Base-by-base conservation (phyloP, 2,797 vertebrate genomes). In the Gallinago solitaria region DNA sequence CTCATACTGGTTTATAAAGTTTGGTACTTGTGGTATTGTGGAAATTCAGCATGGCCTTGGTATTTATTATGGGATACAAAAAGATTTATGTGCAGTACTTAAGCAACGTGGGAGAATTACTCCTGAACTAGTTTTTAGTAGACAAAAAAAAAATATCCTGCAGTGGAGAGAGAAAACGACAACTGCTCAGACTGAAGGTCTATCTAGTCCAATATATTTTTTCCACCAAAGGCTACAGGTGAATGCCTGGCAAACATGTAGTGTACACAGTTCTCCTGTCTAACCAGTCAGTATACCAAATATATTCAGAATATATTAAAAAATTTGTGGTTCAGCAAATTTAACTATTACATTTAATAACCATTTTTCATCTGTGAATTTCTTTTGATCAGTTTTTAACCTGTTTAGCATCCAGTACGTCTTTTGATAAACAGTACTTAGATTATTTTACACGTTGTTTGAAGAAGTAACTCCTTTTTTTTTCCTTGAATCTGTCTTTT, bases 11-110 rank as follows among this genome's bases (percentile, higher is more conserved):
- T 94, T 94, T 93, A 68, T 83, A 20, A 87, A 71, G 63, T 65
- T 93, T 91, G 70, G 23, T 91, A 12, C 65, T 90, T 83, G 85
- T 33, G 74, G 59, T 63, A 93, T 93, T 92, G 33, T 88, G 89
- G 81, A 91, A 90, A 92, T 88, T 91, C 76, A 86, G n/a, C 73
- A 32, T 67, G 60, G 80, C 21, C 37, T 91, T 69, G 28, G 20
- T 86, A 90, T 79, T 95, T 78, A 51, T 93, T 86, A 41, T 33
- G 41, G 51, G 43, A 83, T 78, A 77, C 60, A 53, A 48, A 71
- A 77, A 91, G 41, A 65, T 89, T 83, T 92, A 73, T 83, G 35
- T 69, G 82, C 47, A 65, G 30, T 73, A 70, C 47, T 83, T 83
- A 78, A 81, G 61, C 48, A 94, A 51, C 39, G 81, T 69, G 87